Conservation (phyloP, 2,113 vertebrate species). For the Chiloscyllium plagiosum region DNA sequence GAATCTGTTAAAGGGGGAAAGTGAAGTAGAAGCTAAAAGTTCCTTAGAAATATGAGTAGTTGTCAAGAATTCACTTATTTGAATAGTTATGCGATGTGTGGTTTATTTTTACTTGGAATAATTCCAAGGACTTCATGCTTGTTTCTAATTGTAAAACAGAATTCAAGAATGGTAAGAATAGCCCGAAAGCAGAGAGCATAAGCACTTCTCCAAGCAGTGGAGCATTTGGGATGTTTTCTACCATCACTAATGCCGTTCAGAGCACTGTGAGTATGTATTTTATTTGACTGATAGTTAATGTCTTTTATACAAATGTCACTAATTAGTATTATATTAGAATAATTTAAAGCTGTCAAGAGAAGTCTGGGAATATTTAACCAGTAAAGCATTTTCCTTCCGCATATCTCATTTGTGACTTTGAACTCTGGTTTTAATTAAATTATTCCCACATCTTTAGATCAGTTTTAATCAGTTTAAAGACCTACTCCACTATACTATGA, state of each 20-base stretch:
- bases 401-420: background rate
- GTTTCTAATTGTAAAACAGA: conserved; percentile 48
- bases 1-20: background rate
- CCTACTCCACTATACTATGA: background rate
- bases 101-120: background rate
- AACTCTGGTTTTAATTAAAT: background rate
- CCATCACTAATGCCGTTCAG: conserved; percentile 82
- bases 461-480: background rate
- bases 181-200: conserved; percentile 44
- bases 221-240: conserved; percentile 80
- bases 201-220: conserved; percentile 54
- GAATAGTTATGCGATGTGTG: background rate
- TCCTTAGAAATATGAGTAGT: background rate
- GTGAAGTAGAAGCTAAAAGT: background rate
- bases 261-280: conserved; percentile 73
- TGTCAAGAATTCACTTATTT: background rate
- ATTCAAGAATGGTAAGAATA: conserved; percentile 41
- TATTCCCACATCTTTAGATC: background rate
- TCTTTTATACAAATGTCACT: background rate
- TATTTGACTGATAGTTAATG: background rate
- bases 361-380: background rate
- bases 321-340: background rate
- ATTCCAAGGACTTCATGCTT: background rate
- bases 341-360: background rate
- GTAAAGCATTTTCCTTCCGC: background rate